A percentile compares a stretch with the other conserved stretches of the same genome.
Evolutionary conservation across 1,140 invertebrate genomes (phyloP).

Genomic region (Nixonia krombeini): DNA sequence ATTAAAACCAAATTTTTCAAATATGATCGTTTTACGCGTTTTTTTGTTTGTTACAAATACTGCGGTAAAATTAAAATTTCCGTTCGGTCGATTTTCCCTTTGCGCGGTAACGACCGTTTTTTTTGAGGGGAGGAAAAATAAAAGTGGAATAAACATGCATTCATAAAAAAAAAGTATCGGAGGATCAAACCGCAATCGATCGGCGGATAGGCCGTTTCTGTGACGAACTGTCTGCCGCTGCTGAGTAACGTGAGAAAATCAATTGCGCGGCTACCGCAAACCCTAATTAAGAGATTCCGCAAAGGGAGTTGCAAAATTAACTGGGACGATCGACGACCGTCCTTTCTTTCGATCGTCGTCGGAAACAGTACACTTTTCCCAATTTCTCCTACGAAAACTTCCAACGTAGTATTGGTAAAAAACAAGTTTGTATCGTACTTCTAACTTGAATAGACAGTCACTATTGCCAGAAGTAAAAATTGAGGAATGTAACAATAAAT

Average conservation of each 20-base stretch:
- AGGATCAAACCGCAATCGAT: constrained; percentile 38
- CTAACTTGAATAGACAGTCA: too few relatives aligned
- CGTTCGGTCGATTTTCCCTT: too few relatives aligned
- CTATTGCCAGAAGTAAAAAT: too few relatives aligned
- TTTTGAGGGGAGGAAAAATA: neutral
- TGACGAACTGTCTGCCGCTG: constrained; percentile 20
- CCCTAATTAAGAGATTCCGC: constrained; percentile 30
- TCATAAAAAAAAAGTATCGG: constrained; percentile 32
- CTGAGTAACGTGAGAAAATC: constrained; percentile 25
- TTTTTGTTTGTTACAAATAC: neutral
- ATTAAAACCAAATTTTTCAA: neutral
- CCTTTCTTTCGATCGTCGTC: too few relatives aligned
- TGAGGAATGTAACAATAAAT: too few relatives aligned
- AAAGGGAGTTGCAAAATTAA: constrained; percentile 32
- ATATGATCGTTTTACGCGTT: neutral
- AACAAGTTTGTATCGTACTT: too few relatives aligned
- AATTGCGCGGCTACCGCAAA: constrained; percentile 22
- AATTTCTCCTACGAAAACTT: too few relatives aligned
- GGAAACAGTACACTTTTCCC: too few relatives aligned
- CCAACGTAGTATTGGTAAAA: too few relatives aligned
- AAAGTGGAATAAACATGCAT: neutral
- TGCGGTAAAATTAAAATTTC: too few relatives aligned
- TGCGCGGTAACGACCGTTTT: neutral
- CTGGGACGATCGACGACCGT: too few relatives aligned
- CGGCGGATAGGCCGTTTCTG: constrained; percentile 22